A percentile compares a stretch with the other conserved stretches of the same genome.
These are phyloP conservation scores for Melanotus villosus DNA, from an alignment of 2,888 invertebrate genomes.

Conservation along the genomic window DNA sequence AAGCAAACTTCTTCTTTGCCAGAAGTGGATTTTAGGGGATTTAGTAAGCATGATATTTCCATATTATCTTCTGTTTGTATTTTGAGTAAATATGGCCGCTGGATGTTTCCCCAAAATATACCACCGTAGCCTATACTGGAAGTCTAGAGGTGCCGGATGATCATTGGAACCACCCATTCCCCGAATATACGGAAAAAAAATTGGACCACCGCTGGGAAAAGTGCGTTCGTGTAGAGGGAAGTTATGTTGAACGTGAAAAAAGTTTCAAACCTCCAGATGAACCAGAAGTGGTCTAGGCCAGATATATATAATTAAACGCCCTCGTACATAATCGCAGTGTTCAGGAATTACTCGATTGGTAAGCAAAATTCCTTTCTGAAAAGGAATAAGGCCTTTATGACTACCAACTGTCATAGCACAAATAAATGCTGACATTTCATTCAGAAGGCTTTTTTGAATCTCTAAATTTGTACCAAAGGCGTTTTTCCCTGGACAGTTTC, in stretches of 20 bases:
- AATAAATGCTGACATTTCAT: conserved; percentile 15
- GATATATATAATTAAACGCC: no score
- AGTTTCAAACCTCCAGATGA: no score
- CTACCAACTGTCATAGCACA: conserved; percentile 23
- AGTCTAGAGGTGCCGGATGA: conserved; percentile 23
- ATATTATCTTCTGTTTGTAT: conserved; percentile 14
- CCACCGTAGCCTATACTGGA: conserved; percentile 6
- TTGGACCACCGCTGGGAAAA: no score
- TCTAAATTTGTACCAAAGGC: conserved; percentile 33
- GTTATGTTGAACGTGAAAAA: no score
- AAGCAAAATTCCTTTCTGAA: conserved; percentile 37
- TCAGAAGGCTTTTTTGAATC: conserved; percentile 23
- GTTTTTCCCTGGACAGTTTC: conserved; percentile 24
- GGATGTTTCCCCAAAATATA: conserved; percentile 22
- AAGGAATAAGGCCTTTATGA: no score
- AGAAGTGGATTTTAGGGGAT: no score
- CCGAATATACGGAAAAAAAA: conserved; percentile 25
- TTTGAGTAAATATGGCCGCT: conserved; percentile 21
- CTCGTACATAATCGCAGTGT: conserved; percentile 19
- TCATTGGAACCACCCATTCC: conserved; percentile 32
- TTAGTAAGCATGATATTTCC: no score
- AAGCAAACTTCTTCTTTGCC: conserved; percentile 37
- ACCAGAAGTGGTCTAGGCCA: no score
- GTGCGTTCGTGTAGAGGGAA: no score
- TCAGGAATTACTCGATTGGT: conserved; percentile 10